Evolutionary conservation across 2,113 vertebrate species (phyloP).

Genomic region (Uropsilus gracilis): DNA sequence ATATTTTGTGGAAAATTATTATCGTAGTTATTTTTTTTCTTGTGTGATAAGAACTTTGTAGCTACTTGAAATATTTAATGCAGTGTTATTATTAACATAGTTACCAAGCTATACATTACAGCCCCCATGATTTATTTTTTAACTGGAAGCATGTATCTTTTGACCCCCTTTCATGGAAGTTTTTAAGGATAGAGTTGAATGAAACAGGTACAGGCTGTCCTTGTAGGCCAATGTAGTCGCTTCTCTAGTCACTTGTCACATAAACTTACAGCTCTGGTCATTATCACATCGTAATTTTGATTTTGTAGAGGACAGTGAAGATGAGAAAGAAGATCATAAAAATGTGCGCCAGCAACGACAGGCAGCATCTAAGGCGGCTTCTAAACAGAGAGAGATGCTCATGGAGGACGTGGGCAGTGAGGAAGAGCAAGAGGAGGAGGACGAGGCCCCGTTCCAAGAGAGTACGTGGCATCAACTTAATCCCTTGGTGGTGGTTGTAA

Average conservation of each 20-base stretch:
- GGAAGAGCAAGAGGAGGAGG: constrained; percentile 95
- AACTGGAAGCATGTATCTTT: neutral
- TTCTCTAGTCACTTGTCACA: neutral
- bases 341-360: constrained; percentile 96
- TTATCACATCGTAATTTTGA: constrained; percentile 54
- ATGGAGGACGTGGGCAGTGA: constrained; percentile 96
- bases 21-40: neutral
- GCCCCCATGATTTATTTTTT: neutral
- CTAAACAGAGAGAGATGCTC: constrained; percentile 98
- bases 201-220: neutral
- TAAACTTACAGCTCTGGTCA: neutral
- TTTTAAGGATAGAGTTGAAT: constrained; percentile 25
- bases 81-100: neutral
- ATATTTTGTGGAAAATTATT: neutral
- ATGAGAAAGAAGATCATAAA: constrained; percentile 96
- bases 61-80: neutral
- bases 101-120: neutral
- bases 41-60: neutral
- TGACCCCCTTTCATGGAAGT: neutral
- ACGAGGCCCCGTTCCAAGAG: constrained; percentile 93
- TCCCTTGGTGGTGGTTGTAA: neutral
- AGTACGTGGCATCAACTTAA: constrained; percentile 91
- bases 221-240: neutral
- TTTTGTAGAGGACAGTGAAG: constrained; percentile 94
- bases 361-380: constrained; percentile 98